A percentile compares a stretch with the other conserved stretches of the same genome.
Evolutionary conservation across 2,797 vertebrate species (phyloP).

Genomic region (Dendrocincla fuliginosa): DNA sequence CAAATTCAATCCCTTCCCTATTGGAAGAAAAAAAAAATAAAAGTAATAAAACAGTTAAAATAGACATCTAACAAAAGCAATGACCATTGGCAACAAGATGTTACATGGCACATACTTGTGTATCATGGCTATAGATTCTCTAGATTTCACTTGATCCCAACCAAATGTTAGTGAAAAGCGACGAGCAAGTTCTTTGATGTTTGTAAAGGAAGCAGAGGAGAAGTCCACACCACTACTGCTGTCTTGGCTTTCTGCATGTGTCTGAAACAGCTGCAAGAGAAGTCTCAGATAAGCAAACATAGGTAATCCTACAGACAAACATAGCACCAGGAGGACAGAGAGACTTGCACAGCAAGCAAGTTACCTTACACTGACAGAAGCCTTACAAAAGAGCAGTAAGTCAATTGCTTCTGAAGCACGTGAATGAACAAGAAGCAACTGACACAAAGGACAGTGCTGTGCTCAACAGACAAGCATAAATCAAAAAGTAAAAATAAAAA

Average conservation of each 20-base stretch:
- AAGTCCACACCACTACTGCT: slow-evolving; percentile 67
- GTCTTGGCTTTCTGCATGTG: slow-evolving; percentile 80
- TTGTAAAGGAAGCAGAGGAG: slow-evolving; percentile 84
- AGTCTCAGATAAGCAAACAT: background rate
- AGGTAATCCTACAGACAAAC: background rate
- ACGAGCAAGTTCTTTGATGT: slow-evolving; percentile 91
- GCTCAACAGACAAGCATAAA: background rate
- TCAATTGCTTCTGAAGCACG: background rate
- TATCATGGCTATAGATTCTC: slow-evolving; percentile 89
- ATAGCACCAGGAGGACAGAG: background rate
- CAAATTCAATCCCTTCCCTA: slow-evolving; percentile 91
- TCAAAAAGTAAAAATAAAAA: background rate
- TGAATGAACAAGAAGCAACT: background rate
- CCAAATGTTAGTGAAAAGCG: slow-evolving; percentile 91
- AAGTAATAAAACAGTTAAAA: background rate
- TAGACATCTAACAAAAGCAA: background rate
- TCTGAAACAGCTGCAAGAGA: slow-evolving; percentile 82
- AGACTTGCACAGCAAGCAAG: background rate
- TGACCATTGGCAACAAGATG: background rate
- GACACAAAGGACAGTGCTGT: background rate
- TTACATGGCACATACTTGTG: slow-evolving; percentile 83
- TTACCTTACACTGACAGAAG: background rate
- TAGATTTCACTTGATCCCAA: slow-evolving; percentile 87
- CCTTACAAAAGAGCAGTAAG: background rate
- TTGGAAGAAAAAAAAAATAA: background rate